Conservation (phyloP, 2,113 vertebrate genomes). For the Carlito syrichta region DNA sequence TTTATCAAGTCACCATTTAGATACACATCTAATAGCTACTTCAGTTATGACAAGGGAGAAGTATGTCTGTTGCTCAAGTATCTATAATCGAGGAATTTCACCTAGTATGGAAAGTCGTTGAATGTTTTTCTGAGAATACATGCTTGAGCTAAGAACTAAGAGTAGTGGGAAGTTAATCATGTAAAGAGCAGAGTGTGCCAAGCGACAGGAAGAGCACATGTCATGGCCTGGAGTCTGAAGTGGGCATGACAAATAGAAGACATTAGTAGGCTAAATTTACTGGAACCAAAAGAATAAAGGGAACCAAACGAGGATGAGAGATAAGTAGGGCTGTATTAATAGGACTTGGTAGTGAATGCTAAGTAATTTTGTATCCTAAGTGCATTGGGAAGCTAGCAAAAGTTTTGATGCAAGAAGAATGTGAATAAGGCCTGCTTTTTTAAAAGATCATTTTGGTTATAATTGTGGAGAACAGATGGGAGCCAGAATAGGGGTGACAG, state of each 20-base stretch:
- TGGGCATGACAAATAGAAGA: not conserved
- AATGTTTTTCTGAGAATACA: not conserved
- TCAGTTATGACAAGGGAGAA: not conserved
- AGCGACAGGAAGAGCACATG: not conserved
- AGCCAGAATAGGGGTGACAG: not conserved
- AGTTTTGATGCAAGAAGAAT: not conserved
- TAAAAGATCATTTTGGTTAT: not conserved
- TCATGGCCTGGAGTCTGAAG: accelerated
- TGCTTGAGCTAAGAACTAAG: not conserved
- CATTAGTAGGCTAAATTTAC: not conserved
- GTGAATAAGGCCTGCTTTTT: not conserved
- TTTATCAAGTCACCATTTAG: not conserved
- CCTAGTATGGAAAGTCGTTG: not conserved
- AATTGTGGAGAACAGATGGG: not conserved
- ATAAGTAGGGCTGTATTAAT: not conserved
- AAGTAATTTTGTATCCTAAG: not conserved
- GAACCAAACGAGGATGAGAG: not conserved
- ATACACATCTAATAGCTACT: not conserved
- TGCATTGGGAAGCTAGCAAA: not conserved
- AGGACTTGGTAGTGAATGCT: too few species aligned
- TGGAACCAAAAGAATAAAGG: not conserved
- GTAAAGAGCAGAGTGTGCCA: not conserved
- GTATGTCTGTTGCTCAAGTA: not conserved
- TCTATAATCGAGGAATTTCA: not conserved
- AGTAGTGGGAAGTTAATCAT: not conserved